Conservation (phyloP, 2,797 vertebrate species). For the Aythya fuligula region DNA sequence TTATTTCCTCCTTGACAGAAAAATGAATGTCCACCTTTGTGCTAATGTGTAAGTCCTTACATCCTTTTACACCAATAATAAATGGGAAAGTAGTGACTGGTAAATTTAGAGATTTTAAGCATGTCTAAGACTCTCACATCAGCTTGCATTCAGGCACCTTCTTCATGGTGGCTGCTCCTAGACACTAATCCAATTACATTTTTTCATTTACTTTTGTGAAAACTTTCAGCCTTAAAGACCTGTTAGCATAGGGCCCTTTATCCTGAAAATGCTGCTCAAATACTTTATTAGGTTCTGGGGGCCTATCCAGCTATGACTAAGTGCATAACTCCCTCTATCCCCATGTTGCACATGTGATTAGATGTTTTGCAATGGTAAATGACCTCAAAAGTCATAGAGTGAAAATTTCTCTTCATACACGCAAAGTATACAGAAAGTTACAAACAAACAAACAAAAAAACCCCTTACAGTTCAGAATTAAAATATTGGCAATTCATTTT, state of each 20-base stretch:
- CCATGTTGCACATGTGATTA: neutral
- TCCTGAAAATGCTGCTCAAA: neutral
- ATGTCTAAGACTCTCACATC: neutral
- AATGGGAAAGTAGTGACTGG: neutral
- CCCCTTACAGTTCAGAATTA: neutral
- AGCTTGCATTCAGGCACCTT: neutral
- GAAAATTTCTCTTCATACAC: neutral
- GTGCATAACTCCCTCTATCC: neutral
- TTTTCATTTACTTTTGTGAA: conserved; percentile 1
- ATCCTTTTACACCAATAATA: neutral
- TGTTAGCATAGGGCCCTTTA: neutral
- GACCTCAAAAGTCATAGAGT: neutral
- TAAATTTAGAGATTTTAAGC: conserved; percentile 14
- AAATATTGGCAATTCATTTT: neutral
- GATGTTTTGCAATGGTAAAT: neutral
- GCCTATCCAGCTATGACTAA: neutral
- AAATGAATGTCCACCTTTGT: conserved; percentile 28
- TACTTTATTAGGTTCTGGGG: neutral
- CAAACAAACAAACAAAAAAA: neutral
- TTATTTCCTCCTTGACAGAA: conserved; percentile 43
- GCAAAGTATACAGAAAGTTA: neutral
- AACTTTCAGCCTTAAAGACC: neutral
- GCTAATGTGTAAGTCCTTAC: neutral
- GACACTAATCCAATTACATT: neutral
- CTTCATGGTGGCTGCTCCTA: neutral